Conservation (phyloP, 2,113 vertebrate species). For the Dasyurus viverrinus region DNA sequence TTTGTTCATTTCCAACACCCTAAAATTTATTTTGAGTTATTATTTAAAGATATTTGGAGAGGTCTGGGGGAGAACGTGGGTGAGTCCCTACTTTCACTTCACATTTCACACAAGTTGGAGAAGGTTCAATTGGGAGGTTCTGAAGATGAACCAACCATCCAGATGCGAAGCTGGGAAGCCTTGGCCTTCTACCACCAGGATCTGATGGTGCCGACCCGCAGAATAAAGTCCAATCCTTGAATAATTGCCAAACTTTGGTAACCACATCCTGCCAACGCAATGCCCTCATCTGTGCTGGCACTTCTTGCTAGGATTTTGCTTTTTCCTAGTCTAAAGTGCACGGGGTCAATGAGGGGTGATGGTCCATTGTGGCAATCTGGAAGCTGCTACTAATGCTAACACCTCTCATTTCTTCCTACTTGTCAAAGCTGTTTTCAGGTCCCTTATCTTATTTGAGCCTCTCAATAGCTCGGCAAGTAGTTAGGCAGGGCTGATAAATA, state of each 20-base stretch:
- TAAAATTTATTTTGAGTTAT: no score
- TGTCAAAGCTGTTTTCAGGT: conserved; percentile 40
- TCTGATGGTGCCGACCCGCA: conserved; percentile 49
- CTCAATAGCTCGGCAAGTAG: background rate
- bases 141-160: background rate
- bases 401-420: conserved; percentile 1
- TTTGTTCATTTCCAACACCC: no score
- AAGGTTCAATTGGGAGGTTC: background rate
- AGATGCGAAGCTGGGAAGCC: conserved; percentile 12
- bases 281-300: conserved; percentile 69
- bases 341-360: conserved; percentile 39
- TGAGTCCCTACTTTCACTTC: no score
- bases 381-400: conserved; percentile 17
- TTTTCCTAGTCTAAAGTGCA: conserved; percentile 55
- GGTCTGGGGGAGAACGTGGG: no score
- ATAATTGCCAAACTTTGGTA: conserved; percentile 64
- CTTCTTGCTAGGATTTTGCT: conserved; percentile 56
- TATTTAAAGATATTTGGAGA: no score
- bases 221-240: conserved; percentile 66
- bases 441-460: background rate
- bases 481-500: background rate
- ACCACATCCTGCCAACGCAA: conserved; percentile 75
- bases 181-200: conserved; percentile 64
- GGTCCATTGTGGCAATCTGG: background rate
- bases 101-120: background rate